Percentiles rank a stretch among this genome's conserved stretches.
These are phyloP conservation scores for Drosophila neotestacea DNA, from an alignment of 2,888 invertebrate genomes.

Conservation along the genomic window DNA sequence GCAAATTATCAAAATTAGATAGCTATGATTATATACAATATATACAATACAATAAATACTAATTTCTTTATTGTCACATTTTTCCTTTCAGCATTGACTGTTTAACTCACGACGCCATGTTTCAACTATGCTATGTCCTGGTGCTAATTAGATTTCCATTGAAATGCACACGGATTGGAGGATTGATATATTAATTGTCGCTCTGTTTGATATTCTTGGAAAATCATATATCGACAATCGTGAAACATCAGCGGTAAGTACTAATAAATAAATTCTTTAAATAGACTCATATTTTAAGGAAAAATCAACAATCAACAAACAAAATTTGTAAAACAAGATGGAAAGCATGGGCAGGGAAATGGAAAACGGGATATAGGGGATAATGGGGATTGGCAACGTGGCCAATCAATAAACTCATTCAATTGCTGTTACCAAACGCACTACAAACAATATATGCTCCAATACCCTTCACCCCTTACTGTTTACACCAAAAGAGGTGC, in stretches of 20 bases:
- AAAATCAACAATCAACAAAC: constrained; percentile 54
- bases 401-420: constrained; percentile 62
- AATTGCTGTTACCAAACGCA: constrained; percentile 50
- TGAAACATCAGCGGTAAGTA: constrained; percentile 7
- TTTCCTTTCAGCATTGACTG: neutral
- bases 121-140: constrained; percentile 1
- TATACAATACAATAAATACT: too few species aligned
- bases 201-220: constrained; percentile 7
- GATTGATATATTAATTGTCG: constrained; percentile 20
- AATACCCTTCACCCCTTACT: constrained; percentile 12
- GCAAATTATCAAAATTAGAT: too few species aligned
- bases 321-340: neutral
- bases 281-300: constrained; percentile 51
- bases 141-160: constrained; percentile 20
- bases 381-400: constrained; percentile 5
- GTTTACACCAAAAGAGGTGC: neutral
- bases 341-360: neutral
- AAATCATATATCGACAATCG: constrained; percentile 1
- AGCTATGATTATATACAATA: too few species aligned
- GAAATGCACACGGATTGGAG: constrained; percentile 13
- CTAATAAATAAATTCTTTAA: constrained; percentile 22
- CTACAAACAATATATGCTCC: constrained; percentile 46
- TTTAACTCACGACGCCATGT: constrained; percentile 3
- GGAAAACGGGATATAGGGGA: neutral
- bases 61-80: neutral